These are phyloP conservation scores for Atrichornis clamosus DNA, from an alignment of 2,113 vertebrate species.

Conservation along the genomic window DNA sequence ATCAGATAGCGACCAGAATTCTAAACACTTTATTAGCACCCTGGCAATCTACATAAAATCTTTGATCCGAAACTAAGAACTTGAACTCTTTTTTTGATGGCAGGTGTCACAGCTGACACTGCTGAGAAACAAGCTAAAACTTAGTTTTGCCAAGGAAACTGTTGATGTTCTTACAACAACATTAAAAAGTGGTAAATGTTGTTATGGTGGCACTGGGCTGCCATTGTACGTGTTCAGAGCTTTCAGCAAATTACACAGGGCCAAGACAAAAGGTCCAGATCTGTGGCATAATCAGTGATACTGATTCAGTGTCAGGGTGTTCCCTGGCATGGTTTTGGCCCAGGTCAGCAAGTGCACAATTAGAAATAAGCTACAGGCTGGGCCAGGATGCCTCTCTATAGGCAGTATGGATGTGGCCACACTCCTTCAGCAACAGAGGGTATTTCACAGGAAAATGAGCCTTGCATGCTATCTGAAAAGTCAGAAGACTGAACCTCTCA, in stretches of 20 bases:
- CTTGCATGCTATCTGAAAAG: neutral
- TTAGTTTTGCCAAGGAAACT: neutral
- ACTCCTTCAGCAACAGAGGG: neutral
- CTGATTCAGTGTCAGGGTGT: neutral
- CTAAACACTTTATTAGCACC: slow-evolving; percentile 21
- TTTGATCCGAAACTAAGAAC: neutral
- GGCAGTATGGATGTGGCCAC: neutral
- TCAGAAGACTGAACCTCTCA: neutral
- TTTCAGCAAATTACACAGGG: neutral
- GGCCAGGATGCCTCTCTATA: no score
- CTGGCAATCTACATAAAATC: neutral
- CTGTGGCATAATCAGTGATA: neutral
- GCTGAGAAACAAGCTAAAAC: neutral
- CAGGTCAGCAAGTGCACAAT: neutral
- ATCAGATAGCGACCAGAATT: slow-evolving; percentile 18
- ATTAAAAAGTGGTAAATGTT: neutral
- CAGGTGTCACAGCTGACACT: neutral
- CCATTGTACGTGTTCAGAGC: no score
- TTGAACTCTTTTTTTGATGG: neutral
- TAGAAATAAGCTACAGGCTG: neutral
- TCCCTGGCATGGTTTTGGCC: neutral
- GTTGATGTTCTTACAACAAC: neutral
- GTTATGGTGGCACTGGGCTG: neutral
- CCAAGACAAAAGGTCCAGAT: neutral
- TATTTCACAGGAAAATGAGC: neutral